A percentile compares a stretch with the other conserved stretches of the same genome.
Conservation (phyloP, 2,113 vertebrate species). For the Oceanites oceanicus region DNA sequence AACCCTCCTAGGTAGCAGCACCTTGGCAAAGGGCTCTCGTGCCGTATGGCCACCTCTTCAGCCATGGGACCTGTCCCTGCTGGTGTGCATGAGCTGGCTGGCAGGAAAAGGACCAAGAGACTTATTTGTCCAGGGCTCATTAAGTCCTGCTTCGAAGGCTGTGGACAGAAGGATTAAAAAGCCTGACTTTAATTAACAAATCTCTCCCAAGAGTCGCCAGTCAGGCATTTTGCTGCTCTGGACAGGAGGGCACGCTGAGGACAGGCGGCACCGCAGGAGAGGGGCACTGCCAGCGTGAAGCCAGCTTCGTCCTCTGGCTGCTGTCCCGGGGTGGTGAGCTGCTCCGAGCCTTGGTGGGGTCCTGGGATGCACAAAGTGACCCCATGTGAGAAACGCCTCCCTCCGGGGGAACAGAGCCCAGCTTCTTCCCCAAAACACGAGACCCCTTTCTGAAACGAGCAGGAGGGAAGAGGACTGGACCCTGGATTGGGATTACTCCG, state of each 20-base stretch:
- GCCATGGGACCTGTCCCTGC: not conserved
- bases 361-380: not conserved
- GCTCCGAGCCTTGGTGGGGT: accelerated
- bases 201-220: not conserved
- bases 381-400: accelerated
- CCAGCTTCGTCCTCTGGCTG: not conserved
- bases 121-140: constrained; percentile 7
- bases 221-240: constrained; percentile 3
- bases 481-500: accelerated
- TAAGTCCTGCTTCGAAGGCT: constrained; percentile 7
- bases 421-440: not conserved
- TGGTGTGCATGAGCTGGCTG: not conserved
- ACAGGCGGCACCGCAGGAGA: not conserved
- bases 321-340: not conserved
- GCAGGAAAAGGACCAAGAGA: constrained; percentile 42
- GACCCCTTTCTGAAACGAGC: not conserved
- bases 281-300: accelerated
- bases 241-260: not conserved
- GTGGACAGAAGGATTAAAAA: constrained; percentile 45
- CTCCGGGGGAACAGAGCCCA: not conserved
- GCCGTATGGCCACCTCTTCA: not conserved
- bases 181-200: constrained; percentile 60
- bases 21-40: not conserved
- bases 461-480: not conserved
- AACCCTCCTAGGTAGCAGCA: accelerated